Base-by-base conservation (phyloP, 2,888 invertebrate species). In the Stratiomys singularior region DNA sequence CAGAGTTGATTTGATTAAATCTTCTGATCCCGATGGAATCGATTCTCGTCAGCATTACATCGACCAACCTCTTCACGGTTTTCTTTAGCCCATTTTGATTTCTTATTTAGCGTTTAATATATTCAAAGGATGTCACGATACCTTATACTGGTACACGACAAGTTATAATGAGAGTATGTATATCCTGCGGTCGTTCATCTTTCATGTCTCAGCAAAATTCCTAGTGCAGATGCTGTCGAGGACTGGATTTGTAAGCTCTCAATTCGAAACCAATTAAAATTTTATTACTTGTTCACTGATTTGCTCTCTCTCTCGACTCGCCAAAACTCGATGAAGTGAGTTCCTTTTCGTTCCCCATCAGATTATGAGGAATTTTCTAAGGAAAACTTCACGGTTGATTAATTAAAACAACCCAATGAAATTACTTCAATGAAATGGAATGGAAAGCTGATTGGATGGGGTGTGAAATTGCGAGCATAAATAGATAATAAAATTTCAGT, bases 261-360 rank as follows among this genome's bases (percentile, higher is more conserved):
- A 27, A 27, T 64, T 64, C n/a, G 15, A 64, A 64, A 64, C 28
- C 64, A 27, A 64, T 64, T 64, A 64, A 64, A 64, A 64, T 64
- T 64, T 64, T 64, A 64, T 64, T 64, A 64, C 64, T 64, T 30
- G 28, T 64, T 28, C 64, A 28, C 64, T 28, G 64, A 27, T 64
- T 64, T 30, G 11, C 28, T 37, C 37, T 37, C 37, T 13, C 28
- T 37, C 37, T 37, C 37, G 27, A 64, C 30, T 28, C 30, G 30
- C 27, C 28, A 5, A 27, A 64, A 64, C 28, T 28, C 64, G 28
- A 64, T 28, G 27, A 30, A 64, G 27, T 23, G 27, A 64, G 28
- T 1, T 30, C 27, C 30, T 13, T 18, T 64, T 3, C 23, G 30
- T n/a, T 28, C 28, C 28, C 52, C 28, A 15, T 37, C 9, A 37